Percentiles rank a stretch among this genome's conserved stretches.
Evolutionary conservation across 2,797 vertebrate species (phyloP).

Genomic region (Anolis apletophallus): DNA sequence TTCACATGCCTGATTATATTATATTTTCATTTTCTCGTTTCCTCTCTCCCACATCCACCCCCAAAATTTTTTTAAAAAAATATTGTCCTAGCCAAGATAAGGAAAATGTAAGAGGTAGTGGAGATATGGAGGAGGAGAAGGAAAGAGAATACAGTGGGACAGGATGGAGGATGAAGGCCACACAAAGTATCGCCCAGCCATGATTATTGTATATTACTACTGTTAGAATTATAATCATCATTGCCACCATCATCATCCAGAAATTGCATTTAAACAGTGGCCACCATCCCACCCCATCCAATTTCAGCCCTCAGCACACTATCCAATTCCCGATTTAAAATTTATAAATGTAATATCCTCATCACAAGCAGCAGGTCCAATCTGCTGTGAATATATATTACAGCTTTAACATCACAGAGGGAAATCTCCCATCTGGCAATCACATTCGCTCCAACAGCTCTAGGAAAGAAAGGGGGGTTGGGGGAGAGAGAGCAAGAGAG

Average conservation of each 20-base stretch:
- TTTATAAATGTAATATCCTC: constrained; percentile 90
- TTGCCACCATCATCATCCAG: constrained; percentile 57
- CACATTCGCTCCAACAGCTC: constrained; percentile 87
- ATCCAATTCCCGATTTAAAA: constrained; percentile 86
- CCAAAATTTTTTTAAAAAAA: constrained; percentile 63
- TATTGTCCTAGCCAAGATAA: constrained; percentile 50
- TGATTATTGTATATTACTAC: constrained; percentile 72
- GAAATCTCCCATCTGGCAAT: constrained; percentile 89
- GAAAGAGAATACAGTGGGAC: constrained; percentile 47
- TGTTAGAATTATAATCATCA: constrained; percentile 69
- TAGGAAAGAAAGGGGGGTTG: constrained; percentile 62
- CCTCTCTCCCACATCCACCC: not conserved
- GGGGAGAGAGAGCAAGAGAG: constrained; percentile 37
- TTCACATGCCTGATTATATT: constrained; percentile 52
- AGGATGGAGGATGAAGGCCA: constrained; percentile 40
- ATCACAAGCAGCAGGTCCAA: constrained; percentile 88
- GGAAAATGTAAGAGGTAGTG: constrained; percentile 25
- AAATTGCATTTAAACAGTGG: constrained; percentile 79
- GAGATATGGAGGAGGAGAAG: constrained; percentile 10
- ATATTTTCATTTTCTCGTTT: constrained; percentile 33
- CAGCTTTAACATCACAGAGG: constrained; percentile 89
- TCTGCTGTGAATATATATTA: constrained; percentile 92
- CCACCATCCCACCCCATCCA: constrained; percentile 79
- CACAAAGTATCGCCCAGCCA: constrained; percentile 57
- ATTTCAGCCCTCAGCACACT: constrained; percentile 83